Conservation (phyloP, 2,797 vertebrate species). For the Tiaroga cobitis region DNA sequence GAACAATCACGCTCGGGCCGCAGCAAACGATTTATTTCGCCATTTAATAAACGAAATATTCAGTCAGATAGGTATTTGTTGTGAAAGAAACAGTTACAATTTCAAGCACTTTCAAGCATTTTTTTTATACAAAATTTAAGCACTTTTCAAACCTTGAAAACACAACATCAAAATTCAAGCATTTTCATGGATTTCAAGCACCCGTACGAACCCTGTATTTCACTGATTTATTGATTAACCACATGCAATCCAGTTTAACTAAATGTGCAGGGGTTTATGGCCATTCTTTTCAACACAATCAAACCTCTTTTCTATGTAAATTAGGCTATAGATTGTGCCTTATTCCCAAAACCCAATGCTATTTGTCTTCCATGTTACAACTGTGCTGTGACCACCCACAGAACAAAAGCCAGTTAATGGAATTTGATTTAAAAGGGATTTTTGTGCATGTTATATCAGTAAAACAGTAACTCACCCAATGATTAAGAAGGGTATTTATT, state of each 20-base stretch:
- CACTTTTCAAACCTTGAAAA: no score
- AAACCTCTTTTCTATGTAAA: neutral
- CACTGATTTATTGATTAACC: neutral
- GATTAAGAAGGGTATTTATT: neutral
- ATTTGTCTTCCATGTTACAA: neutral
- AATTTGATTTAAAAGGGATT: neutral
- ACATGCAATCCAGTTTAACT: neutral
- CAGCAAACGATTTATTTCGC: no score
- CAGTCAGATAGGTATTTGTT: no score
- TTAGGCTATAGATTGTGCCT: neutral
- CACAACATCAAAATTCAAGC: no score
- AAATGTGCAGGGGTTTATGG: neutral
- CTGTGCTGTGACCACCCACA: neutral
- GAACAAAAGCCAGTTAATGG: neutral
- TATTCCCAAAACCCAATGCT: neutral
- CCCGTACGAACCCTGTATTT: no score
- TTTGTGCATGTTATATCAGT: neutral
- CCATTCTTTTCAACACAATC: neutral
- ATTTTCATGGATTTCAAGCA: no score
- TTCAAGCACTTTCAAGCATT: no score
- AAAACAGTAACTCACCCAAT: neutral
- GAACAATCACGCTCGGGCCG: no score
- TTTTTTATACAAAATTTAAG: no score
- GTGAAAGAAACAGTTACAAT: no score
- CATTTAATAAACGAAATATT: no score